Evolutionary conservation across 2,113 vertebrate species (phyloP).

Genomic region (Channa maculata): DNA sequence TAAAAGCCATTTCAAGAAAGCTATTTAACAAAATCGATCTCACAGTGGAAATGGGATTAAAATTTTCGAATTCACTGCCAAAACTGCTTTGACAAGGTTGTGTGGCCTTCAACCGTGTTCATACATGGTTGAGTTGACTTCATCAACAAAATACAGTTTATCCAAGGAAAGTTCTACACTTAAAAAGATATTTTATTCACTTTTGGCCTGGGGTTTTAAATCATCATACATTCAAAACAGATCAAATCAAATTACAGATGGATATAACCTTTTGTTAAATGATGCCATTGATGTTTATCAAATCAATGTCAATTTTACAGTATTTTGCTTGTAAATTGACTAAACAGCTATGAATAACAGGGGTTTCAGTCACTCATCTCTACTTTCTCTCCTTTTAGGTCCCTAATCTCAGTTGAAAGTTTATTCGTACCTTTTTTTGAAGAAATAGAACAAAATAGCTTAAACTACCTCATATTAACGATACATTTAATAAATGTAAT

Average conservation of each 20-base stretch:
- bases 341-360: slow-evolving; percentile 1
- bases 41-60: slow-evolving; percentile 40
- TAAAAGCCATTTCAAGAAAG: slow-evolving; percentile 39
- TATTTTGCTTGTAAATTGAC: slow-evolving; percentile 19
- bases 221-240: slow-evolving; percentile 24
- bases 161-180: slow-evolving; percentile 29
- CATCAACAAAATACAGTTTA: slow-evolving; percentile 42
- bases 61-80: slow-evolving; percentile 36
- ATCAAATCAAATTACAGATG: slow-evolving; percentile 16
- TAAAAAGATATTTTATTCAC: slow-evolving; percentile 20
- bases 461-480: too few relatives aligned
- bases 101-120: slow-evolving; percentile 55
- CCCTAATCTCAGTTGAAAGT: background rate
- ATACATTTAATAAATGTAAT: too few relatives aligned
- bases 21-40: slow-evolving; percentile 59
- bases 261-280: slow-evolving; percentile 16
- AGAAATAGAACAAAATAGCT: background rate
- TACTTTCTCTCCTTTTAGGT: background rate
- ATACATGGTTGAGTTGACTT: slow-evolving; percentile 35
- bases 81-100: slow-evolving; percentile 44
- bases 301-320: slow-evolving; percentile 5
- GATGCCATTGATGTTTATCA: slow-evolving; percentile 15
- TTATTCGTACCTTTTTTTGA: background rate
- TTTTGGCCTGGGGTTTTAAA: slow-evolving; percentile 23
- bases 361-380: background rate